Conservation (phyloP, 1,140 invertebrate genomes). For the Cydia amplana region DNA sequence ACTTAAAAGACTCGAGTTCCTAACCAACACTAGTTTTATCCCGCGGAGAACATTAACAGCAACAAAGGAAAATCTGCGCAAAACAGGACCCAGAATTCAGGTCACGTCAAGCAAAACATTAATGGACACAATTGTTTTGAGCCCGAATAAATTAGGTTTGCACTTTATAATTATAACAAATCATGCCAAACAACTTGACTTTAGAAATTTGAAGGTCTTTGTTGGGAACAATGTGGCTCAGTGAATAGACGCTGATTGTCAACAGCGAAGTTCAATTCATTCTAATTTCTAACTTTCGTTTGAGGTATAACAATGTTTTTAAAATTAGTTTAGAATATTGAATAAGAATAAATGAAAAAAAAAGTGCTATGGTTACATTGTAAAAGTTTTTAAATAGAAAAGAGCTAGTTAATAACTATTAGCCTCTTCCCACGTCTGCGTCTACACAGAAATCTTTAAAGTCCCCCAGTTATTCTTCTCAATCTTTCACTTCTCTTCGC, state of each 20-base stretch:
- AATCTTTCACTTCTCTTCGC: no score
- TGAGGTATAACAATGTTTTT: slow-evolving; percentile 1
- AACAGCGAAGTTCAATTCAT: slow-evolving; percentile 17
- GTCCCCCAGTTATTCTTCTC: no score
- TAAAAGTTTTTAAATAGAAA: neutral
- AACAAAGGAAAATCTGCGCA: neutral
- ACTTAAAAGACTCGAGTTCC: no score
- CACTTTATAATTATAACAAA: slow-evolving; percentile 29
- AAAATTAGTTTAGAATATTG: neutral
- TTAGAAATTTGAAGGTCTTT: slow-evolving; percentile 23
- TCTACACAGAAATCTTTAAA: no score
- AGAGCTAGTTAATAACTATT: neutral
- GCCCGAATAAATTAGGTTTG: slow-evolving; percentile 27
- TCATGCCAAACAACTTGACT: slow-evolving; percentile 29
- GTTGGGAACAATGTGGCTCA: slow-evolving; percentile 6
- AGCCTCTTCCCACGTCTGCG: no score
- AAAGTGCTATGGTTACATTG: neutral
- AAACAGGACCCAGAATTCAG: neutral
- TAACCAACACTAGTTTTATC: no score
- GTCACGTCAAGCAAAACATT: slow-evolving; percentile 13
- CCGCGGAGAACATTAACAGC: neutral
- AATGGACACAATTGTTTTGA: slow-evolving; percentile 31
- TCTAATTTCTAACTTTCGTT: neutral
- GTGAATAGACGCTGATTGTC: slow-evolving; percentile 26
- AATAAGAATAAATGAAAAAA: neutral